Conservation (phyloP, 2,797 vertebrate genomes). For the Pseudochirops cupreus region DNA sequence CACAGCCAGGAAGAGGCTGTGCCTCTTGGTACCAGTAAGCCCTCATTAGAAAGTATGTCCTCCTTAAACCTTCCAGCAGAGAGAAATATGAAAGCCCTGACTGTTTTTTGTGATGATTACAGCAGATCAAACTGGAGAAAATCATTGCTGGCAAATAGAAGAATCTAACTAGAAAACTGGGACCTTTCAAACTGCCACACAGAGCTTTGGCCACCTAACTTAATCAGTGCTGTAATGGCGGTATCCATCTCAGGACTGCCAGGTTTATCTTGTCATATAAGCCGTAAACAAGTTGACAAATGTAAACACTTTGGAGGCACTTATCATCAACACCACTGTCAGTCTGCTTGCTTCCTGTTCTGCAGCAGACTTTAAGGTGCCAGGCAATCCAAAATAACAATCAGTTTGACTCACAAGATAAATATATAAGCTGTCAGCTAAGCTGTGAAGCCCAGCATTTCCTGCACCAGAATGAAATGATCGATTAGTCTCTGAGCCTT, state of each 20-base stretch:
- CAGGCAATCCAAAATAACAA: constrained; percentile 42
- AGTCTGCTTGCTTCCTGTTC: constrained; percentile 58
- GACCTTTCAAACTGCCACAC: constrained; percentile 30
- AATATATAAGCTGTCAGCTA: constrained; percentile 34
- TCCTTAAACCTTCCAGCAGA: not conserved
- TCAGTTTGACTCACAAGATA: constrained; percentile 3
- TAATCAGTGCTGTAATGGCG: constrained; percentile 12
- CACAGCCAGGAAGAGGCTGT: not conserved
- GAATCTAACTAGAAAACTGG: not conserved
- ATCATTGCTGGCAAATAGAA: constrained; percentile 10
- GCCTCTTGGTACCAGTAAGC: not conserved
- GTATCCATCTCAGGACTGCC: constrained; percentile 65
- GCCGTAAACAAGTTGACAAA: constrained; percentile 73
- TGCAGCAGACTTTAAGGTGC: constrained; percentile 44
- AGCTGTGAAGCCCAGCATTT: not conserved
- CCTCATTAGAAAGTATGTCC: not conserved
- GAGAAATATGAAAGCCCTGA: not conserved
- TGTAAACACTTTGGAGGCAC: constrained; percentile 65
- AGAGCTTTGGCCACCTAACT: constrained; percentile 44
- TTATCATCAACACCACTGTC: constrained; percentile 72
- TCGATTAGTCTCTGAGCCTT: not conserved
- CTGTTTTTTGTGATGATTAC: not conserved
- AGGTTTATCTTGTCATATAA: constrained; percentile 59
- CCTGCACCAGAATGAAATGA: not conserved
- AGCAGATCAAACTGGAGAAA: not conserved